Conservation (phyloP, 2,797 vertebrate genomes). For the Hydrolagus colliei region DNA sequence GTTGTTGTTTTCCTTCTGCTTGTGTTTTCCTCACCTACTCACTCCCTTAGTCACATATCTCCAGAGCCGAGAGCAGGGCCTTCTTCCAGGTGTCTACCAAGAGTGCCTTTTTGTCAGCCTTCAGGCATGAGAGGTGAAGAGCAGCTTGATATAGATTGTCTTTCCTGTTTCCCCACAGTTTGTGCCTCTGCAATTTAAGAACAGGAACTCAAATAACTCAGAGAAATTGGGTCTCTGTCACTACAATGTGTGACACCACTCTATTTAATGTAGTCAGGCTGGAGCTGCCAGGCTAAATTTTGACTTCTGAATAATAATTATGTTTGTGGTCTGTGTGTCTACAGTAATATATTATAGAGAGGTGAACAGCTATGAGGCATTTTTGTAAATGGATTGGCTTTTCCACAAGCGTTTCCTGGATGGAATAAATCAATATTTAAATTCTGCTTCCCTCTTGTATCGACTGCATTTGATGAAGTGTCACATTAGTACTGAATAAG, state of each 20-base stretch:
- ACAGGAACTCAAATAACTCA: background rate
- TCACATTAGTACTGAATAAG: background rate
- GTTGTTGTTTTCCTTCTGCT: too few species aligned
- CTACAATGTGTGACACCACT: background rate
- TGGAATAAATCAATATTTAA: background rate
- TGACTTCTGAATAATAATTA: background rate
- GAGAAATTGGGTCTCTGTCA: background rate
- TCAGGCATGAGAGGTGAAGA: too few species aligned
- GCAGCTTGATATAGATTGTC: too few species aligned
- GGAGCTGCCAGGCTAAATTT: background rate
- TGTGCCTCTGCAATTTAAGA: too few species aligned
- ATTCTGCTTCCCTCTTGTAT: background rate
- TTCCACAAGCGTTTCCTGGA: background rate
- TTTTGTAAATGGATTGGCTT: background rate
- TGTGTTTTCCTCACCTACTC: background rate
- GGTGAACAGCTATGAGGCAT: background rate
- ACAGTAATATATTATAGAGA: background rate
- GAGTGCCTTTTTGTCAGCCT: too few species aligned
- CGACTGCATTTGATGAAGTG: background rate
- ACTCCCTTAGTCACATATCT: background rate
- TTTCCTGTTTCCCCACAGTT: too few species aligned
- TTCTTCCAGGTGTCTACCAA: too few species aligned
- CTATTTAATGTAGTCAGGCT: background rate
- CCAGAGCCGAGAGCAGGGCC: background rate
- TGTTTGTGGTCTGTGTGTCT: background rate